Evolutionary conservation across 2,113 vertebrate species (phyloP).

Genomic region (Triplophysa siluroides): DNA sequence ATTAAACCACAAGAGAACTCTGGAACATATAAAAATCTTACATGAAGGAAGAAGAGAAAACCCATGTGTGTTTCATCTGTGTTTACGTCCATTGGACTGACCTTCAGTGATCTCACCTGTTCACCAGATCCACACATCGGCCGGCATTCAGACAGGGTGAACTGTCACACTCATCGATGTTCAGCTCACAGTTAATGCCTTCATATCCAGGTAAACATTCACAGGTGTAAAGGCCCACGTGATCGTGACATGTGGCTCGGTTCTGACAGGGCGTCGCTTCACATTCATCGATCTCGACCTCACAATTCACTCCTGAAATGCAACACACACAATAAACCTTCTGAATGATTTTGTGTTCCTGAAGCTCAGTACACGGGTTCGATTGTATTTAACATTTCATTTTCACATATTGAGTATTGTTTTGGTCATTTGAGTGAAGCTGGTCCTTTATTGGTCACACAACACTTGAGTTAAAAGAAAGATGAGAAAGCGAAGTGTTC

Average conservation of each 20-base stretch:
- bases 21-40: too few relatives aligned
- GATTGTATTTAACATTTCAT: too few relatives aligned
- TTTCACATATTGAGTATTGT: too few relatives aligned
- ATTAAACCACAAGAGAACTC: too few relatives aligned
- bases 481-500: too few relatives aligned
- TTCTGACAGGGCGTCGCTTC: constrained; percentile 84
- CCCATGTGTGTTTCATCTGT: too few relatives aligned
- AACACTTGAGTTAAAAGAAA: too few relatives aligned
- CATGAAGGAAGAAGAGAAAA: too few relatives aligned
- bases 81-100: background rate
- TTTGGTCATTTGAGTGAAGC: too few relatives aligned
- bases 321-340: background rate
- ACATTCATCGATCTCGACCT: constrained; percentile 89
- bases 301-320: constrained; percentile 85
- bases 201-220: constrained; percentile 81
- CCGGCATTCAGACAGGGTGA: constrained; percentile 81
- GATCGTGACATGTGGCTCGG: constrained; percentile 82
- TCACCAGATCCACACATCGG: constrained; percentile 78
- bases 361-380: too few relatives aligned
- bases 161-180: constrained; percentile 87
- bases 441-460: too few relatives aligned
- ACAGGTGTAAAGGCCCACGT: constrained; percentile 83
- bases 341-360: too few relatives aligned
- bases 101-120: constrained; percentile 73
- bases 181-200: constrained; percentile 81